These are phyloP conservation scores for Scaptomyza caliginosa DNA, from an alignment of 2,888 invertebrate genomes.

Conservation along the genomic window DNA sequence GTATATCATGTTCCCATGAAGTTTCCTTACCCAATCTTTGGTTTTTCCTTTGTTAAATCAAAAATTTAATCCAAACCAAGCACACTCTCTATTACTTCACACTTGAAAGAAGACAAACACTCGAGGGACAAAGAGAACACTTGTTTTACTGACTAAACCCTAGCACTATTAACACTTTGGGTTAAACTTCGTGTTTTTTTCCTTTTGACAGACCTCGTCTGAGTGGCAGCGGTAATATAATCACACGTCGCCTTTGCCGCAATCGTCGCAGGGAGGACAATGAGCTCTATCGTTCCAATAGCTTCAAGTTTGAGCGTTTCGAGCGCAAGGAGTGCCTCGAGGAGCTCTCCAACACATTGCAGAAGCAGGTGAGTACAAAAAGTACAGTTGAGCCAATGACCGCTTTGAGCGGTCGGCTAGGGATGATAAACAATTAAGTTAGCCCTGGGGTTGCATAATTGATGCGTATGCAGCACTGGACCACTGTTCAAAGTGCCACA, in stretches of 20 bases:
- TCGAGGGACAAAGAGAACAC: neutral
- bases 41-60: no score
- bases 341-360: slow-evolving; percentile 85
- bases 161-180: neutral
- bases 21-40: no score
- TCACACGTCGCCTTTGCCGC: slow-evolving; percentile 90
- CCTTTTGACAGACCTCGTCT: slow-evolving; percentile 76
- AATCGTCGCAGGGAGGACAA: slow-evolving; percentile 90
- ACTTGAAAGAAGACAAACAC: neutral
- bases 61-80: no score
- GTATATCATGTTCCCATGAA: no score
- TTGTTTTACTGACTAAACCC: neutral
- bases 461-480: slow-evolving; percentile 29
- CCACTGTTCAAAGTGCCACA: slow-evolving; percentile 47
- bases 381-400: slow-evolving; percentile 19
- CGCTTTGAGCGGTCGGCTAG: neutral
- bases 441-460: slow-evolving; percentile 28
- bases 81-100: neutral
- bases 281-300: slow-evolving; percentile 93
- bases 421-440: slow-evolving; percentile 2
- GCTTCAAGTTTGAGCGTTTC: slow-evolving; percentile 94
- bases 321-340: slow-evolving; percentile 89
- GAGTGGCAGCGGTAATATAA: slow-evolving; percentile 83
- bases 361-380: slow-evolving; percentile 88
- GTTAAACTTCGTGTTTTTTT: no score